These are phyloP conservation scores for Phallusia fumigata DNA, from an alignment of 23 tunicate species.

Conservation along the genomic window DNA sequence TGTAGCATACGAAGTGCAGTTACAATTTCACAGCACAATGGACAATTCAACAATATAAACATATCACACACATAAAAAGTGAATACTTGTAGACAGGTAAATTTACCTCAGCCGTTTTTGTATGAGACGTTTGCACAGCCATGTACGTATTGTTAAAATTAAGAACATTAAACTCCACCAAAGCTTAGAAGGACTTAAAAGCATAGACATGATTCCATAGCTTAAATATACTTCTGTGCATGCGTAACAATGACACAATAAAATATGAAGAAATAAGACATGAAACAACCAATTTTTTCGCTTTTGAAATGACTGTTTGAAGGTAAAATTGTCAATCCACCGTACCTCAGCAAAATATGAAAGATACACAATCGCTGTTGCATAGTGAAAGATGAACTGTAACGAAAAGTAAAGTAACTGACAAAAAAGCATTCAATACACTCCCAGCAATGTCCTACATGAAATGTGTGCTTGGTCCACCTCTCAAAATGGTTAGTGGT, in stretches of 20 bases:
- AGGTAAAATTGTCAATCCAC: background rate
- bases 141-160: background rate
- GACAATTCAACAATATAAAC: background rate
- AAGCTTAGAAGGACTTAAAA: slow-evolving; percentile 25
- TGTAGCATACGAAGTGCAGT: background rate
- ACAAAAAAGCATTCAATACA: too few relatives aligned
- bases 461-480: too few relatives aligned
- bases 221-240: slow-evolving; percentile 24
- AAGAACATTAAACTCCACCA: slow-evolving; percentile 36
- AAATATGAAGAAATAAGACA: slow-evolving; percentile 10
- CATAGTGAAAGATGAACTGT: background rate
- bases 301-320: background rate
- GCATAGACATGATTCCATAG: slow-evolving; percentile 31
- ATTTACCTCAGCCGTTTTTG: background rate
- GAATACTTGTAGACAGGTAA: too few relatives aligned
- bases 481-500: too few relatives aligned
- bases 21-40: background rate
- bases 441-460: too few relatives aligned
- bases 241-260: slow-evolving; percentile 13
- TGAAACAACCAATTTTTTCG: background rate
- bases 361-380: background rate
- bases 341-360: background rate
- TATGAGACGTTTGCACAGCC: background rate
- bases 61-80: too few relatives aligned
- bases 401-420: background rate